Evolutionary conservation across 2,888 invertebrate genomes (phyloP).

Genomic region (Ctena decussata): DNA sequence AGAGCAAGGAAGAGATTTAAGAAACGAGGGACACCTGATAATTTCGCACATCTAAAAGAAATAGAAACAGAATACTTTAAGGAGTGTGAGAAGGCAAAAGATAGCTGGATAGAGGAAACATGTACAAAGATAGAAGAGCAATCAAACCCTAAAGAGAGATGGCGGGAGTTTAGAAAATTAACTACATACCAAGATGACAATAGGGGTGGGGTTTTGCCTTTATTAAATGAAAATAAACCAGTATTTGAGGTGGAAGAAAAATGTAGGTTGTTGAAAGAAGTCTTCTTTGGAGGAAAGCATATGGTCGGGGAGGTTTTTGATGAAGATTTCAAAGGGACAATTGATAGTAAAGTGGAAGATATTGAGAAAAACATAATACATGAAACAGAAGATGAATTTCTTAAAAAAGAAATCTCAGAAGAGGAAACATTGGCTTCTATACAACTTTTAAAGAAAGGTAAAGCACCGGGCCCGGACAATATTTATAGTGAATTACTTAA

Average conservation of each 20-base stretch:
- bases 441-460: too few species aligned
- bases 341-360: too few species aligned
- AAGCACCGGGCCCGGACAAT: constrained; percentile 8
- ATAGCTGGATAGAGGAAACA: background rate
- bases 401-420: too few species aligned
- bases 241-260: background rate
- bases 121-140: background rate
- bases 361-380: too few species aligned
- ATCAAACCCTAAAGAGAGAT: background rate
- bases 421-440: too few species aligned
- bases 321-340: too few species aligned
- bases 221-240: background rate
- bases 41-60: background rate
- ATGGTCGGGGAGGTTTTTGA: too few species aligned
- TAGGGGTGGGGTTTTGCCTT: background rate
- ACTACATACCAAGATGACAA: background rate
- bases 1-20: background rate
- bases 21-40: background rate
- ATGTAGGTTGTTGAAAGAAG: background rate
- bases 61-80: background rate
- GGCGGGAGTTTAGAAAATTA: background rate
- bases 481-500: too few species aligned
- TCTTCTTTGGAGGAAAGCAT: background rate
- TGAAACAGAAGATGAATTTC: background rate
- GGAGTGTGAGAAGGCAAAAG: background rate